Evolutionary conservation across 2,113 vertebrate species (phyloP).

Genomic region (Tiliqua scincoides): DNA sequence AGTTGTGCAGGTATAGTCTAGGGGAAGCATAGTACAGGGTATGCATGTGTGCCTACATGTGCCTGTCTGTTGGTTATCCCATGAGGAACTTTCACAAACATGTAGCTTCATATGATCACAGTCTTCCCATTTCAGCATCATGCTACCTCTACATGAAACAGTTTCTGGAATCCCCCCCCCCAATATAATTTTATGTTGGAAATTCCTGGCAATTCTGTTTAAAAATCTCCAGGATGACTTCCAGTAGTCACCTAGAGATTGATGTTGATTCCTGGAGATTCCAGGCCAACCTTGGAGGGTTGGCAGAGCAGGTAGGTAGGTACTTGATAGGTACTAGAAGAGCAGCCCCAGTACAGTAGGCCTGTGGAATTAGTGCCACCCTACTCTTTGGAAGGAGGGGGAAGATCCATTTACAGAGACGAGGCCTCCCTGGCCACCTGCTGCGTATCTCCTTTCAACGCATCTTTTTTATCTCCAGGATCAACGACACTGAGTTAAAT

Average conservation of each 20-base stretch:
- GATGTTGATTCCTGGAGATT: too few species aligned
- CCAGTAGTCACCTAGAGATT: too few species aligned
- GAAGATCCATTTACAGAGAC: not conserved
- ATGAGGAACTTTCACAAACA: not conserved
- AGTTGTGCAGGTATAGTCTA: not conserved
- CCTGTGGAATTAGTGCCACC: not conserved
- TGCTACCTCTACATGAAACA: too few species aligned
- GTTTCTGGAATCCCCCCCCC: too few species aligned
- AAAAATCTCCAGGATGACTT: too few species aligned
- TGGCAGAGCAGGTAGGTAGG: too few species aligned
- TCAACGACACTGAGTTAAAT: not conserved
- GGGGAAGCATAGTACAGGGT: not conserved
- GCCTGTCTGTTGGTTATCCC: not conserved
- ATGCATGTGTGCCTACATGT: not conserved
- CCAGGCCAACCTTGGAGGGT: too few species aligned
- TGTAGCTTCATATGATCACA: not conserved
- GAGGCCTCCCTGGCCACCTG: not conserved
- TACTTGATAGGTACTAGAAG: not conserved
- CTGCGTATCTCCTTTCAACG: constrained; percentile 1
- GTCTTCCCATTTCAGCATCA: not conserved
- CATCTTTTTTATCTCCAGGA: not conserved
- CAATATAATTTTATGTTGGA: too few species aligned
- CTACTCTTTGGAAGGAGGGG: not conserved
- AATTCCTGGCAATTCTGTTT: too few species aligned
- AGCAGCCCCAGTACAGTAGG: not conserved